A percentile compares a stretch with the other conserved stretches of the same genome.
Evolutionary conservation across 1,140 invertebrate species (phyloP).

Genomic region (Arion vulgaris): DNA sequence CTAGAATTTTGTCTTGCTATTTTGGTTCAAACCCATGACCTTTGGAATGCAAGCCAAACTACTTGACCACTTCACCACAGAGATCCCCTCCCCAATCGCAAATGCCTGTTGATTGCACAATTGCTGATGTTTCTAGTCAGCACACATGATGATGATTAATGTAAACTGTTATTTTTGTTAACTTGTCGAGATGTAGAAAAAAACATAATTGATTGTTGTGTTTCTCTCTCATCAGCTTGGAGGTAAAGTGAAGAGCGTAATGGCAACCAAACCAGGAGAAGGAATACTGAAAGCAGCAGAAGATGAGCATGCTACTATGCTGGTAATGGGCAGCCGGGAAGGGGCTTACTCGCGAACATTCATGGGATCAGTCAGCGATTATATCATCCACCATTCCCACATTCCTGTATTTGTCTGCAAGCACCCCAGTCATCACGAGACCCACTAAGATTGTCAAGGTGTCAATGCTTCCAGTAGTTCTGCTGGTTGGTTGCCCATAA

Average conservation of each 20-base stretch:
- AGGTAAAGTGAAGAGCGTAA: constrained; percentile 54
- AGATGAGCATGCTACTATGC: constrained; percentile 52
- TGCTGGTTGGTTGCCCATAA: too few species aligned
- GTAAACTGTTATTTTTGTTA: too few species aligned
- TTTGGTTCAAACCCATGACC: too few species aligned
- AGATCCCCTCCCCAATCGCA: too few species aligned
- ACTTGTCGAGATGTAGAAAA: too few species aligned
- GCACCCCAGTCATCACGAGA: constrained; percentile 28
- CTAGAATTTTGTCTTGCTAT: too few species aligned
- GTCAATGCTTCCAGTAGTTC: too few species aligned
- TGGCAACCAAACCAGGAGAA: constrained; percentile 53
- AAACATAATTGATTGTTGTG: neutral
- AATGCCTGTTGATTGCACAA: too few species aligned
- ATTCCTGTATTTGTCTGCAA: constrained; percentile 55
- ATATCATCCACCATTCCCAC: constrained; percentile 56
- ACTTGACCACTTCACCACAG: too few species aligned
- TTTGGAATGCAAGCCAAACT: too few species aligned
- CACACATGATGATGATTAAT: too few species aligned
- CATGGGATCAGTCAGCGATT: constrained; percentile 62
- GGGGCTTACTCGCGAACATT: constrained; percentile 53
- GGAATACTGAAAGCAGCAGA: constrained; percentile 53
- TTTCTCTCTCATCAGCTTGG: constrained; percentile 43
- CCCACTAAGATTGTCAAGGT: neutral
- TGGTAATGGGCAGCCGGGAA: constrained; percentile 55
- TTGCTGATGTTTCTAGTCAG: too few species aligned